A percentile compares a stretch with the other conserved stretches of the same genome.
Evolutionary conservation across 64 coral and sea anemone genomes (phyloP).

Genomic region (Montipora efflorescens): DNA sequence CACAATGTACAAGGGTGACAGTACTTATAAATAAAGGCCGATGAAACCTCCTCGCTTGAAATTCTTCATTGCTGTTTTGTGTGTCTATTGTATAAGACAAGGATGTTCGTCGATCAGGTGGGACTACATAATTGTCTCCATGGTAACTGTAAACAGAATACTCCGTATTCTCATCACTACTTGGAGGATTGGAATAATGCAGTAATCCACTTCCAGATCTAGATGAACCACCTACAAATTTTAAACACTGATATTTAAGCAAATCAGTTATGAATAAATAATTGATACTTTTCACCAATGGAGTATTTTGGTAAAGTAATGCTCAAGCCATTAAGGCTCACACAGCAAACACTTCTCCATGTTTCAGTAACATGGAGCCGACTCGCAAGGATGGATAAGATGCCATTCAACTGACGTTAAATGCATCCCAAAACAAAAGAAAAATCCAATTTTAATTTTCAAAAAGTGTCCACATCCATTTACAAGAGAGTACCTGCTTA

Average conservation of each 20-base stretch:
- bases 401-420: too few relatives aligned
- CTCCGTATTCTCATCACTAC: not conserved
- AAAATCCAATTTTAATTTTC: too few relatives aligned
- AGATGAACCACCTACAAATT: not conserved
- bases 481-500: too few relatives aligned
- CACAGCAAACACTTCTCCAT: too few relatives aligned
- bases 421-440: too few relatives aligned
- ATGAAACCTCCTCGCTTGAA: conserved; percentile 46
- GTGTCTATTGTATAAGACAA: not conserved
- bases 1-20: conserved; percentile 65
- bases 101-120: conserved; percentile 35
- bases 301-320: too few relatives aligned
- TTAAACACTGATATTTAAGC: not conserved
- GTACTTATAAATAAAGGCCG: conserved; percentile 67
- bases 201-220: not conserved
- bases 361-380: too few relatives aligned
- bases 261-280: not conserved
- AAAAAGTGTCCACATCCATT: too few relatives aligned
- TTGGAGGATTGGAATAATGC: not conserved
- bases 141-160: conserved; percentile 58
- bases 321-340: too few relatives aligned
- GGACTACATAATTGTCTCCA: conserved; percentile 81
- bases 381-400: too few relatives aligned
- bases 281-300: too few relatives aligned
- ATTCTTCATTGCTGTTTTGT: not conserved